Conservation (phyloP, 2,113 vertebrate genomes). For the Peromyscus californicus region DNA sequence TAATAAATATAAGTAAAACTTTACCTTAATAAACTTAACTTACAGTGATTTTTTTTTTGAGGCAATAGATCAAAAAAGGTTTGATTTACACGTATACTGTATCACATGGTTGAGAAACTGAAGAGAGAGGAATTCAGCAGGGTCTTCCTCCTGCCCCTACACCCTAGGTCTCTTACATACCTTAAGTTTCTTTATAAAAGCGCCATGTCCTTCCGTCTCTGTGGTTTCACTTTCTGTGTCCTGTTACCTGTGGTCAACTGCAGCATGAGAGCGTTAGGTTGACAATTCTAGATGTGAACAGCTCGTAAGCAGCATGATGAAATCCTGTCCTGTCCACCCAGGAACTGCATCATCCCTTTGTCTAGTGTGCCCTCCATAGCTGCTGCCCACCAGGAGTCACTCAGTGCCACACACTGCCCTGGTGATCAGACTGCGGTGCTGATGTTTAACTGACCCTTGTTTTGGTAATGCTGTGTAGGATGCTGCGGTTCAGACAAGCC, state of each 20-base stretch:
- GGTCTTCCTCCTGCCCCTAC: background rate
- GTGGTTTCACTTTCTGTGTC: background rate
- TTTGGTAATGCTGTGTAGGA: background rate
- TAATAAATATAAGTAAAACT: background rate
- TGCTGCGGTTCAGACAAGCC: background rate
- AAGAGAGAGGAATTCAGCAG: background rate
- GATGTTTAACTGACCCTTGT: background rate
- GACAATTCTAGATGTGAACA: background rate
- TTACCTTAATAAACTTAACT: background rate
- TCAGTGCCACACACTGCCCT: background rate
- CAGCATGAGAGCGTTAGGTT: background rate
- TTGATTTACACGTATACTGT: background rate
- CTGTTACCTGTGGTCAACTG: background rate
- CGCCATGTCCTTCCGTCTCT: rapidly evolving
- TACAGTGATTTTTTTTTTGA: background rate
- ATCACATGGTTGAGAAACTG: background rate
- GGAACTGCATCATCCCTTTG: background rate
- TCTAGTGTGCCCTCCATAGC: background rate
- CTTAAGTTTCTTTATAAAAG: slow-evolving; percentile 13
- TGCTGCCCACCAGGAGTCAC: background rate
- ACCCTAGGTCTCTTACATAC: background rate
- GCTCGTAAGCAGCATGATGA: background rate
- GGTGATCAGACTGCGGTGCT: background rate
- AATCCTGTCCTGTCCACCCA: background rate
- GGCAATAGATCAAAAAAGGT: background rate